Evolutionary conservation across 2,797 vertebrate genomes (phyloP).

Genomic region (Sebastes ruberrimus): DNA sequence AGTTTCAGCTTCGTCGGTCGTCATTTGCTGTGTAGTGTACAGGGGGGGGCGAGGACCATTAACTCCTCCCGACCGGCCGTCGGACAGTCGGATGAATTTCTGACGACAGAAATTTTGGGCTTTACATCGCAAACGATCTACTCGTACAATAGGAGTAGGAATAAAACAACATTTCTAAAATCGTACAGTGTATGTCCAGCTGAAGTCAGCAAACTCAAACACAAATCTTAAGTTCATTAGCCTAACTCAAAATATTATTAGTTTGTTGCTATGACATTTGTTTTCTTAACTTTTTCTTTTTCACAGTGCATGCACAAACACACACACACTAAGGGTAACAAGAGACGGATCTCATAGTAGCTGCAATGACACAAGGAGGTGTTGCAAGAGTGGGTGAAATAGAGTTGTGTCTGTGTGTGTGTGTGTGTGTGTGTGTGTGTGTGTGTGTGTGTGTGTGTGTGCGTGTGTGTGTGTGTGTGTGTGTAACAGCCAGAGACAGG

Average conservation of each 20-base stretch:
- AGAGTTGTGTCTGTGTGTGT: constrained; percentile 1
- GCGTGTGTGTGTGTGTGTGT: neutral
- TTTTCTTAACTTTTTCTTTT: neutral
- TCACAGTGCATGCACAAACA: neutral
- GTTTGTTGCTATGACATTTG: neutral
- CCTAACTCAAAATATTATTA: neutral
- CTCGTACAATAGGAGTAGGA: too few relatives aligned
- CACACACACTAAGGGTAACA: neutral
- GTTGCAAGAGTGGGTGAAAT: constrained; percentile 19
- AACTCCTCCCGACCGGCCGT: too few relatives aligned
- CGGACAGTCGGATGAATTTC: too few relatives aligned
- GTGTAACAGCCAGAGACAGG: neutral
- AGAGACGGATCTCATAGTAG: neutral
- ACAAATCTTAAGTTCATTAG: neutral
- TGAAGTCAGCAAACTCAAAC: neutral
- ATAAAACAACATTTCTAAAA: too few relatives aligned
- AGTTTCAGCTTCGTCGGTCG: too few relatives aligned
- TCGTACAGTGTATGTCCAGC: too few relatives aligned
- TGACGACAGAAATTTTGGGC: too few relatives aligned
- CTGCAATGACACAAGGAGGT: neutral
- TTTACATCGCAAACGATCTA: too few relatives aligned
- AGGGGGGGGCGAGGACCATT: too few relatives aligned
- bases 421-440: neutral
- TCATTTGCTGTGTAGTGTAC: too few relatives aligned
- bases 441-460: neutral